These are phyloP conservation scores for Pteronotus mesoamericanus DNA, from an alignment of 2,797 vertebrate species.

Conservation along the genomic window DNA sequence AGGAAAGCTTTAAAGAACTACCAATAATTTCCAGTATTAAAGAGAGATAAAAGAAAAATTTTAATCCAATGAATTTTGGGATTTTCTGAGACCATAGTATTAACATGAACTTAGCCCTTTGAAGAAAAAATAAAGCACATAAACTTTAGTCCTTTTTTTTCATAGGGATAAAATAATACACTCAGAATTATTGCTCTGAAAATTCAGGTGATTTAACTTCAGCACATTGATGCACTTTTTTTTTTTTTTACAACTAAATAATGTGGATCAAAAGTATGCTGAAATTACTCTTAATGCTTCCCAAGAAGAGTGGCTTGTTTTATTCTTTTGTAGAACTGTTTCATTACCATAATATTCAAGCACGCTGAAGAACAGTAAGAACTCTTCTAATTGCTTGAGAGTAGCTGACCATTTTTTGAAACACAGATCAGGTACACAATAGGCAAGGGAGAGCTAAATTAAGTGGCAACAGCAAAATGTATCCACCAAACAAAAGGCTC, in stretches of 20 bases:
- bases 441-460: not conserved
- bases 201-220: slow-evolving; percentile 17
- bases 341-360: not conserved
- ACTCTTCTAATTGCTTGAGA: not conserved
- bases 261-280: not conserved
- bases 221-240: not conserved
- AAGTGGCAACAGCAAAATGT: not conserved
- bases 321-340: not conserved
- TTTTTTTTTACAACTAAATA: not conserved
- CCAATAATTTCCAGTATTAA: not conserved
- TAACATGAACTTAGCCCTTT: not conserved
- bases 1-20: not conserved
- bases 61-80: not conserved
- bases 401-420: not conserved
- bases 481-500: slow-evolving; percentile 58
- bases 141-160: not conserved
- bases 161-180: not conserved
- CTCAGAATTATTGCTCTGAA: not conserved
- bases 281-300: slow-evolving; percentile 26
- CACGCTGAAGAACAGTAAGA: not conserved
- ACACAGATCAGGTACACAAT: not conserved
- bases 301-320: not conserved
- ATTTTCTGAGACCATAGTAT: not conserved
- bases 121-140: not conserved
- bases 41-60: not conserved